Percentiles rank a stretch among this genome's conserved stretches.
These are phyloP conservation scores for Ischnura elegans DNA, from an alignment of 2,888 invertebrate genomes.

Conservation along the genomic window DNA sequence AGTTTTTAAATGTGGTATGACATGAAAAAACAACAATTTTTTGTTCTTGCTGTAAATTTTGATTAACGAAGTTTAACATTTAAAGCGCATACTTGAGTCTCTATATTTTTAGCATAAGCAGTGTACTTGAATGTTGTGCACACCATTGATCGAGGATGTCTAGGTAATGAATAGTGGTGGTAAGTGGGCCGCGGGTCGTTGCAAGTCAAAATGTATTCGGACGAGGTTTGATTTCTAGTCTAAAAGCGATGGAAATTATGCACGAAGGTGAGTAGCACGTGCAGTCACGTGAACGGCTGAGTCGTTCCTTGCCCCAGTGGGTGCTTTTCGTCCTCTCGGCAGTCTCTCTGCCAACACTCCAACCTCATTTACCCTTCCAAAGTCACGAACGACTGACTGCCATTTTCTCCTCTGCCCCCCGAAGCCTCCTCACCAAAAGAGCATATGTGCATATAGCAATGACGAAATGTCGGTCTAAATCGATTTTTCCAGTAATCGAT, in stretches of 20 bases:
- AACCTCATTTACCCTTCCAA: neutral
- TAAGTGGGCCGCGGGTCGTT: too few species aligned
- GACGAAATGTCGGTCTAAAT: too few species aligned
- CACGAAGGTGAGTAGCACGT: neutral
- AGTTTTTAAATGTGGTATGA: too few species aligned
- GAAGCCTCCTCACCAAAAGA: neutral
- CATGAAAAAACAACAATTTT: too few species aligned
- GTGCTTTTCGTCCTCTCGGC: neutral
- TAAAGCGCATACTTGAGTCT: too few species aligned
- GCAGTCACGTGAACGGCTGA: neutral
- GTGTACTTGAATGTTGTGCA: too few species aligned
- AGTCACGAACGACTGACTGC: neutral
- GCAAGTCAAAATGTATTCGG: neutral
- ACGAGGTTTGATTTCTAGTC: neutral
- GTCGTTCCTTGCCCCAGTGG: neutral
- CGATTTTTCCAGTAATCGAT: too few species aligned
- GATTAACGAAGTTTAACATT: too few species aligned
- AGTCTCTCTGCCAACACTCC: neutral
- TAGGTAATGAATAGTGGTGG: too few species aligned
- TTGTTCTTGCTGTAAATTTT: too few species aligned
- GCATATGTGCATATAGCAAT: neutral
- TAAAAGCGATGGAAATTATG: neutral
- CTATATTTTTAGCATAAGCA: too few species aligned
- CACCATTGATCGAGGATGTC: too few species aligned
- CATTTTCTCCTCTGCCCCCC: neutral